Base-by-base conservation (phyloP, 2,113 vertebrate genomes). In the Zingel zingel region DNA sequence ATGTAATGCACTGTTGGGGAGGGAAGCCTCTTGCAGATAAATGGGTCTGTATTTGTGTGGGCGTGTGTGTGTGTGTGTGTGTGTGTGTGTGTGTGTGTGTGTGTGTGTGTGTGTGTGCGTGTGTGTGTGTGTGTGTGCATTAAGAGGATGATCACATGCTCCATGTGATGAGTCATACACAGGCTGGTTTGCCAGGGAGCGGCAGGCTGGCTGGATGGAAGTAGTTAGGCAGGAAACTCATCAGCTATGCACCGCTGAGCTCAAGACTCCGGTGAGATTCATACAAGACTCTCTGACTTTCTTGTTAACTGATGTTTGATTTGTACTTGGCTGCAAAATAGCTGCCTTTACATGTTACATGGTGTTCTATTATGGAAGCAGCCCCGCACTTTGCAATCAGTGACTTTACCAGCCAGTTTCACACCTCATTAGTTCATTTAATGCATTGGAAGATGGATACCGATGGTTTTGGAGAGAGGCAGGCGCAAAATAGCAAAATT, bases 81-180 rank as follows among this genome's bases (percentile, higher is more conserved):
- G 23, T 39, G 43, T 36, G 72, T 27, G 39, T 51, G 75, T 33
- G 39, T 57, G 70, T 51, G 39, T 23, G 25, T 61, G 62, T 21
- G 74, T 25, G 56, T 19, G 21, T 21, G 53, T 2, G n/a, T 56
- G 66, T 16, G 45, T 30, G 51, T 54, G 53, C 19, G 79, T 14
- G 25, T 51, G 74, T 39, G 61, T 33, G 67, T 53, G 66, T 19
- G 62, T 48, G 50, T 15, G 80, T 88, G 81, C 69, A 75, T 80
- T 84, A 64, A 82, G 36, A 79, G 75, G 85, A 57, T 9, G 78
- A 87, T 91, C 92, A 92, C 88, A 82, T 93, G 92, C 82, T 81
- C 64, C 50, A 30, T 79, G 83, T 79, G 92, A 93, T 94, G 94
- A 93, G 83, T 94, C 92, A 93, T 89, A 89, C 89, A 71, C 86